Base-by-base conservation (phyloP, 2,797 vertebrate species). In the Botia kubotai region DNA sequence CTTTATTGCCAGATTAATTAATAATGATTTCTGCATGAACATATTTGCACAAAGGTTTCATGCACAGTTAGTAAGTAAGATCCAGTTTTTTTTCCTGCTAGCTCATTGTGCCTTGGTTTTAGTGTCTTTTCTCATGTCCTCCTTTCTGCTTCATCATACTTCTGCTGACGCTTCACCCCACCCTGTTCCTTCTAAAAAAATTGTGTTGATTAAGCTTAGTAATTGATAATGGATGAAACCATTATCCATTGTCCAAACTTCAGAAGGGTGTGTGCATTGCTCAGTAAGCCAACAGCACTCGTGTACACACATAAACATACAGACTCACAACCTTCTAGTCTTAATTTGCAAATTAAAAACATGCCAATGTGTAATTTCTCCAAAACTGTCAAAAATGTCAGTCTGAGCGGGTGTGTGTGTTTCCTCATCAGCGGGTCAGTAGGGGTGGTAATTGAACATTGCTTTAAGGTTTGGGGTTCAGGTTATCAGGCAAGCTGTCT, bases 201-300 rank as follows among this genome's bases (percentile, higher is more conserved):
- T 62, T 77, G 68, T 77, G 75, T 69, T 82, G 60, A 77, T 77
- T 66, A 48, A 71, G 48, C 36, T 23, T 12, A 48, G 69, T 63
- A 67, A 72, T 26, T 46, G 62, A 81, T 72, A 73, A 80, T 80
- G 52, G 39, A 83, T 80, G 50, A 76, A 83, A n/a, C 43, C 43
- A 10, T 46, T 11, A 46, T 46, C 43, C 43, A 11, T 48, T 60
- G 69, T 83, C 68, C 73, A 80, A 67, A 68, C 62, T 74, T 77
- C 63, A 70, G n/a, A 73, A 73, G 69, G 23, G 53, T 71, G 62
- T 77, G 39, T 26, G 60, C 55, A 60, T 16, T 53, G 21, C 36
- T 60, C 16, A 52, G 36, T 10, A 33, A 75, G 63, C 33, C 77
- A 75, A 46, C n/a, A 83, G 36, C 39, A 10, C 21, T 63, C 12